phyloP scores from a whole-genome alignment of 2,888 invertebrate species.

The Noctua comes region DNA sequence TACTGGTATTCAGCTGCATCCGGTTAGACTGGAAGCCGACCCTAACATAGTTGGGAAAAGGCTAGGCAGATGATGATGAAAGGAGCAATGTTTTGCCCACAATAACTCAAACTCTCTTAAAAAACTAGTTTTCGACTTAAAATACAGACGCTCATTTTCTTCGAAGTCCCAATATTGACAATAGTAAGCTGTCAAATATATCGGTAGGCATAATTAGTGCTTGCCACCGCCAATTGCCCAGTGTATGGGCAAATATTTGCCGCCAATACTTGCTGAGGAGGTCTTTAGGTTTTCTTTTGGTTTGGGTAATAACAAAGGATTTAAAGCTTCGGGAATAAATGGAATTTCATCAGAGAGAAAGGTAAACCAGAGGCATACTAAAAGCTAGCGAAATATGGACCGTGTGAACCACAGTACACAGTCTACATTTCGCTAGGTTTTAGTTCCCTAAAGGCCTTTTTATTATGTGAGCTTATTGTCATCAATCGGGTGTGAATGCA shows the following conservation, averaged over 20 bases:
- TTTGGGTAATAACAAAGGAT: slow-evolving; percentile 47
- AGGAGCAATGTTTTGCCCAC: background rate
- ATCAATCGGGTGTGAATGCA: background rate
- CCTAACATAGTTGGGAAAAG: too few relatives aligned
- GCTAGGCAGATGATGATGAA: too few relatives aligned
- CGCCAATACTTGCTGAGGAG: slow-evolving; percentile 41
- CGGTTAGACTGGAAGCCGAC: too few relatives aligned
- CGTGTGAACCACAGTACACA: background rate
- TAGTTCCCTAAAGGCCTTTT: background rate
- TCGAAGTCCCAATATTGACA: slow-evolving; percentile 43
- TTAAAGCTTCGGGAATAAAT: background rate
- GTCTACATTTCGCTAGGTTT: background rate
- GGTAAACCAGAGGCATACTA: background rate
- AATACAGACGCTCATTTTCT: slow-evolving; percentile 22
- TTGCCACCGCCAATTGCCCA: slow-evolving; percentile 69
- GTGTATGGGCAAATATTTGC: slow-evolving; percentile 67
- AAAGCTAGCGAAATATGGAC: too few relatives aligned
- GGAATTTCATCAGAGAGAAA: background rate
- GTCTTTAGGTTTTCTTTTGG: slow-evolving; percentile 11
- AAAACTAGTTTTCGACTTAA: background rate
- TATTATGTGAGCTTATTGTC: background rate
- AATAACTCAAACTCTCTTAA: background rate
- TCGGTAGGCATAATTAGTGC: slow-evolving; percentile 51
- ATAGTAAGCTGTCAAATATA: slow-evolving; percentile 25
- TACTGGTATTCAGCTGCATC: too few relatives aligned